Conservation (phyloP, 2,797 vertebrate species). For the Bryconaethiops microstoma region DNA sequence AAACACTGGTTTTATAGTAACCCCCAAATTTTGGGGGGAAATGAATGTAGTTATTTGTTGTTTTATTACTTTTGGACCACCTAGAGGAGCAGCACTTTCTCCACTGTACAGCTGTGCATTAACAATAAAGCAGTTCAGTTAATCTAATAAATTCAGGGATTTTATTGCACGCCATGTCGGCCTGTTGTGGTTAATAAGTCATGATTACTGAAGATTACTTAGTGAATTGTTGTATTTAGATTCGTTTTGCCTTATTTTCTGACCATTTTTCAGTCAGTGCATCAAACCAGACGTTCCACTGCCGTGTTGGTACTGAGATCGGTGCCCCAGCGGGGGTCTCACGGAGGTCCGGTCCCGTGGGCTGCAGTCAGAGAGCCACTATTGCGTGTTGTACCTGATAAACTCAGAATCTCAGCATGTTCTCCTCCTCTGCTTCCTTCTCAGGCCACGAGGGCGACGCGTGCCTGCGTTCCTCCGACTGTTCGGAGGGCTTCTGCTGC, state of each 20-base stretch:
- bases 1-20: too few relatives aligned
- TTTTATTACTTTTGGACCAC: too few relatives aligned
- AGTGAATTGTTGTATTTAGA: neutral
- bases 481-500: slow-evolving; percentile 92
- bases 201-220: neutral
- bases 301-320: neutral
- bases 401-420: neutral
- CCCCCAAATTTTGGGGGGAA: too few relatives aligned
- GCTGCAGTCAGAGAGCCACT: neutral
- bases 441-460: slow-evolving; percentile 92
- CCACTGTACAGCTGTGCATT: too few relatives aligned
- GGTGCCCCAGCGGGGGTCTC: neutral
- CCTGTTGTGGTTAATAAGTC: neutral
- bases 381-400: neutral
- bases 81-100: too few relatives aligned
- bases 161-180: neutral
- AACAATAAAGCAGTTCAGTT: slow-evolving; percentile 14
- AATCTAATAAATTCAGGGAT: slow-evolving; percentile 14
- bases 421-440: slow-evolving; percentile 22
- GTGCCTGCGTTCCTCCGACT: slow-evolving; percentile 94
- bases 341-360: neutral
- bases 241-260: neutral
- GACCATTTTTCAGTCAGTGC: too few relatives aligned
- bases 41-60: too few relatives aligned
- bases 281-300: too few relatives aligned